Percentiles rank a stretch among this genome's conserved stretches.
Evolutionary conservation across 1,140 invertebrate genomes (phyloP).

Genomic region (Panagrolaimus sp.): DNA sequence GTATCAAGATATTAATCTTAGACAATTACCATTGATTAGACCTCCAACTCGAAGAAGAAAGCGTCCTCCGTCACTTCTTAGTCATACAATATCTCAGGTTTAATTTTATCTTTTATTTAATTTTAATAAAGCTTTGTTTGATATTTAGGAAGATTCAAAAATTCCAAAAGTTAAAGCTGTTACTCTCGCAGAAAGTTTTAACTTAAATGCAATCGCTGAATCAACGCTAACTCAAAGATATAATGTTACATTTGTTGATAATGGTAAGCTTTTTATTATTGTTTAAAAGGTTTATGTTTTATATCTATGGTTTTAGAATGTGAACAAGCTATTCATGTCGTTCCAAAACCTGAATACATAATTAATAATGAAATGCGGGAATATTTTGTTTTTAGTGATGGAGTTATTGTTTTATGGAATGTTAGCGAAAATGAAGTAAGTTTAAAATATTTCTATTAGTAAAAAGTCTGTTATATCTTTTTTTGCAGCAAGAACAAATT

Average conservation of each 20-base stretch:
- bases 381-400: constrained; percentile 28
- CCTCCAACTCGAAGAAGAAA: background rate
- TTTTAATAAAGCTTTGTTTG: background rate
- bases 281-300: constrained; percentile 52
- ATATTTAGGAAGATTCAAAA: constrained; percentile 13
- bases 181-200: background rate
- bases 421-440: constrained; percentile 16
- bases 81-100: constrained; percentile 23
- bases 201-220: background rate
- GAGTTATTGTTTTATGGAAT: constrained; percentile 31
- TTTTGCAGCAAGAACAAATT: constrained; percentile 18
- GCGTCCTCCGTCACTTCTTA: background rate
- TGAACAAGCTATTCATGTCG: constrained; percentile 29
- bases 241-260: constrained; percentile 27
- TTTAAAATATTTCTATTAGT: background rate
- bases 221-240: constrained; percentile 8
- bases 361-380: constrained; percentile 24
- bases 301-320: constrained; percentile 47
- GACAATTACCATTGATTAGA: background rate
- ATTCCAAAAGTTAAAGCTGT: constrained; percentile 6
- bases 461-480: background rate
- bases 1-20: no score
- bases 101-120: background rate
- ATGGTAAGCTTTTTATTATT: constrained; percentile 40
- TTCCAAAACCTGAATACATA: constrained; percentile 11